phyloP scores from a whole-genome alignment of 2,888 invertebrate genomes.

The Noctua janthina region DNA sequence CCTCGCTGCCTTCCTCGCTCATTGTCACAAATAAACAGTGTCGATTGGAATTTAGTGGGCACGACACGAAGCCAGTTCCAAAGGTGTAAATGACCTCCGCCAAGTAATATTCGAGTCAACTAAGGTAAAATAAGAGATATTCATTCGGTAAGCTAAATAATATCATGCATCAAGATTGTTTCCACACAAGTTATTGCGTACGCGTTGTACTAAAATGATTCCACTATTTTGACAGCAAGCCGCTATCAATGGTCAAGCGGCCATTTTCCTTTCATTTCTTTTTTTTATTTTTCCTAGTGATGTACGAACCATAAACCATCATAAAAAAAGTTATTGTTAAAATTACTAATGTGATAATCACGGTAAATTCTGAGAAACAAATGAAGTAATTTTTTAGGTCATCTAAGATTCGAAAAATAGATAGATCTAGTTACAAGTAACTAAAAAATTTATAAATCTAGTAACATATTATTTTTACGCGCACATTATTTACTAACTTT shows the following conservation, averaged over 20 bases:
- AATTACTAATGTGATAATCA: background rate
- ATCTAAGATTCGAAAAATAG: background rate
- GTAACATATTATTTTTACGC: background rate
- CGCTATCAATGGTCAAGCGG: conserved; percentile 86
- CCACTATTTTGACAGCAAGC: conserved; percentile 90
- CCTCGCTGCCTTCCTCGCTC: conserved; percentile 85
- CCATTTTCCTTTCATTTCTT: conserved; percentile 84
- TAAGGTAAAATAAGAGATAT: conserved; percentile 70
- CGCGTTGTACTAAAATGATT: conserved; percentile 77
- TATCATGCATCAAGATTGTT: conserved; percentile 70
- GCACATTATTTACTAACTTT: background rate
- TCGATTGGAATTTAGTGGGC: conserved; percentile 74
- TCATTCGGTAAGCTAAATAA: conserved; percentile 77
- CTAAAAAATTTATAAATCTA: too few species aligned
- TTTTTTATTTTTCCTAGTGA: conserved; percentile 53
- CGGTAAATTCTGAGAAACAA: background rate
- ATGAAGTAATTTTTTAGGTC: background rate
- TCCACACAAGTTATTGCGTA: conserved; percentile 72
- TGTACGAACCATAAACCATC: background rate
- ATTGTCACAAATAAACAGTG: conserved; percentile 78
- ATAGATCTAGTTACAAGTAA: background rate
- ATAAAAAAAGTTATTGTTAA: background rate
- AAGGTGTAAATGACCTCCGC: conserved; percentile 87
- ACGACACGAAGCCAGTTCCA: conserved; percentile 85
- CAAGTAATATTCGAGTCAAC: conserved; percentile 72